These are phyloP conservation scores for Cephalopachus bancanus DNA, from an alignment of 2,797 vertebrate genomes.

Conservation along the genomic window DNA sequence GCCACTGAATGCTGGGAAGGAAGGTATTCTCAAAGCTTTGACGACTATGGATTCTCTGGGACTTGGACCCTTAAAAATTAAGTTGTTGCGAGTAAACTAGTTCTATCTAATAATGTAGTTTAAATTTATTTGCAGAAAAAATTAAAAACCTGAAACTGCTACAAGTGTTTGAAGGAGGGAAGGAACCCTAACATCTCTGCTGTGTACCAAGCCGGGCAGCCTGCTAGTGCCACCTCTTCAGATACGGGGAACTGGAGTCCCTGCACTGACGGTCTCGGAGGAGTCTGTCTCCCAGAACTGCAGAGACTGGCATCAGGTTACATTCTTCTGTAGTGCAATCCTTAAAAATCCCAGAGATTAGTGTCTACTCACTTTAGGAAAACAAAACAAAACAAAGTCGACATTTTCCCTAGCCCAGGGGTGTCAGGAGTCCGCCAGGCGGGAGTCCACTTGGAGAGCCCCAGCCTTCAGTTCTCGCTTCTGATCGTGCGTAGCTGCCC, in stretches of 20 bases:
- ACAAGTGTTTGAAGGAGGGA: slow-evolving; percentile 83
- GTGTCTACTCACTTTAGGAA: slow-evolving; percentile 88
- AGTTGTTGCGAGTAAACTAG: slow-evolving; percentile 83
- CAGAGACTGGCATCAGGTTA: slow-evolving; percentile 86
- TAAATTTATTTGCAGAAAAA: slow-evolving; percentile 85
- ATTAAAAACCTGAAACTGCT: slow-evolving; percentile 82
- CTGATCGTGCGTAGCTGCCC: slow-evolving; percentile 86
- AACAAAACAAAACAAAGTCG: slow-evolving; percentile 70
- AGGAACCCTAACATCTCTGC: slow-evolving; percentile 71
- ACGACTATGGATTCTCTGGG: slow-evolving; percentile 87
- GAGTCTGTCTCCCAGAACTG: slow-evolving; percentile 85
- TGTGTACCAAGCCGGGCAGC: slow-evolving; percentile 75
- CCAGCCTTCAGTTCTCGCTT: slow-evolving; percentile 80
- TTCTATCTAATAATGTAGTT: slow-evolving; percentile 79
- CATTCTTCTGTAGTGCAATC: slow-evolving; percentile 91
- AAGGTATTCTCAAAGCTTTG: slow-evolving; percentile 79
- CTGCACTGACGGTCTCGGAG: slow-evolving; percentile 86
- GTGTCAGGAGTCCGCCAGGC: slow-evolving; percentile 83
- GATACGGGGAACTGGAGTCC: slow-evolving; percentile 82
- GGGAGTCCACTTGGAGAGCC: slow-evolving; percentile 75
- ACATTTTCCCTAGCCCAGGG: slow-evolving; percentile 86
- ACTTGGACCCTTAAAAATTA: slow-evolving; percentile 89
- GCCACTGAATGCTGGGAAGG: slow-evolving; percentile 79
- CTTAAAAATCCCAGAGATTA: slow-evolving; percentile 90
- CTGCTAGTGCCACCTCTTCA: slow-evolving; percentile 88